Percentiles rank a stretch among this genome's conserved stretches.
Evolutionary conservation across 2,113 vertebrate genomes (phyloP).

Genomic region (Poecile atricapillus): DNA sequence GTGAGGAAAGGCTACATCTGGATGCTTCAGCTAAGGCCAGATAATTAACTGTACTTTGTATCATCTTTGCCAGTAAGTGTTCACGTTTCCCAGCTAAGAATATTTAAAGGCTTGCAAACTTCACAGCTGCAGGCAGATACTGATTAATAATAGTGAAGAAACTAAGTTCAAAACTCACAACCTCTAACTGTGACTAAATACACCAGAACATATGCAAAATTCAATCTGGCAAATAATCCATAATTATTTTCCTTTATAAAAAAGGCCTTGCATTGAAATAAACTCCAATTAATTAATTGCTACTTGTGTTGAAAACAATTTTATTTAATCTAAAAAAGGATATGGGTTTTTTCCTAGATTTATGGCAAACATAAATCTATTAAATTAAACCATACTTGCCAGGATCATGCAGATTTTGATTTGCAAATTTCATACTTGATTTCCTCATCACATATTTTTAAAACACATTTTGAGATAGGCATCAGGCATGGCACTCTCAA

Average conservation of each 20-base stretch:
- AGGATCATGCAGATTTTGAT: not conserved
- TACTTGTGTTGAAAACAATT: not conserved
- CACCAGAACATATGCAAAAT: not conserved
- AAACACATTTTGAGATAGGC: not conserved
- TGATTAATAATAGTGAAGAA: not conserved
- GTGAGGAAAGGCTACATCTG: not conserved
- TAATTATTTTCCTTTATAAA: not conserved
- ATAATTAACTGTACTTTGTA: not conserved
- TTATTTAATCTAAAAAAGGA: not conserved
- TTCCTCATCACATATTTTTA: not conserved
- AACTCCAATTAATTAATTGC: not conserved
- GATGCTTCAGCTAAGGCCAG: not conserved
- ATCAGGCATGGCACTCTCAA: not conserved
- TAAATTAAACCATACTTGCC: not conserved
- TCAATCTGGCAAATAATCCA: not conserved
- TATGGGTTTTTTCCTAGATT: not conserved
- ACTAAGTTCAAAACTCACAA: not conserved
- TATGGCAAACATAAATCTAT: not conserved
- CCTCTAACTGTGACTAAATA: not conserved
- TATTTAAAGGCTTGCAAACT: not conserved
- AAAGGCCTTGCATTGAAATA: not conserved
- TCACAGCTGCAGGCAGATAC: not conserved
- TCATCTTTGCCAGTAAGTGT: not conserved
- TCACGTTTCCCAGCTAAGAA: not conserved
- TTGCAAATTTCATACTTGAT: not conserved